These are phyloP conservation scores for Cherax quadricarinatus DNA, from an alignment of 1,140 invertebrate genomes.

Conservation along the genomic window DNA sequence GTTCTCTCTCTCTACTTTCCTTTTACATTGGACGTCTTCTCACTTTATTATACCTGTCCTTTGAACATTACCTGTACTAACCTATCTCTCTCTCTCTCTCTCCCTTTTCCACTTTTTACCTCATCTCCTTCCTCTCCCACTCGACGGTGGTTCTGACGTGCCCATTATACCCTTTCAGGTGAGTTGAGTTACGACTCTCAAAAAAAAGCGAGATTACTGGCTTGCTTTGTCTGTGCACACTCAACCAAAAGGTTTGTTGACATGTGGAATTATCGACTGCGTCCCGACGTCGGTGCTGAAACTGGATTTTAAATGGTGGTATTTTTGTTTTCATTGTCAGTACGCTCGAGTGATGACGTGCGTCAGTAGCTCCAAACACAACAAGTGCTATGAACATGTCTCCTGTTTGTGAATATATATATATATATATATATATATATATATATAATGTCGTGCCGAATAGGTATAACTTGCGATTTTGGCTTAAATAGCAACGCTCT, in stretches of 20 bases:
- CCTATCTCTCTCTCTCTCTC: slow-evolving; percentile 29
- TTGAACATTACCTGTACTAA: too few relatives aligned
- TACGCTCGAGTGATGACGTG: too few relatives aligned
- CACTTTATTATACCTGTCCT: too few relatives aligned
- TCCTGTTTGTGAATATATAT: slow-evolving; percentile 33
- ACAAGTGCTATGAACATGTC: not conserved
- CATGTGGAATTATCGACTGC: not conserved
- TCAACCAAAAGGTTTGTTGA: not conserved
- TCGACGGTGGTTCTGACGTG: not conserved
- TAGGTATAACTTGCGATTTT: too few relatives aligned
- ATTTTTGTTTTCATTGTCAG: too few relatives aligned
- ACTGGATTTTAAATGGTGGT: not conserved
- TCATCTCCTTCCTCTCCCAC: not conserved
- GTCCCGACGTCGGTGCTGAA: too few relatives aligned
- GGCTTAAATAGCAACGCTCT: too few relatives aligned
- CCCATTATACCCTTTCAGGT: slow-evolving; percentile 32
- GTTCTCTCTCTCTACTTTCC: not conserved
- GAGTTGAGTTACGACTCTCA: not conserved
- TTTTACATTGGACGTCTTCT: too few relatives aligned
- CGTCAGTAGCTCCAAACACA: too few relatives aligned
- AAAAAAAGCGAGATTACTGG: slow-evolving; percentile 18
- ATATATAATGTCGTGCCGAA: too few relatives aligned
- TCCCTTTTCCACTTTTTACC: slow-evolving; percentile 5
- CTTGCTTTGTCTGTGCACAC: slow-evolving; percentile 31
- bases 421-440: slow-evolving; percentile 43